Percentiles rank a stretch among this genome's conserved stretches.
These are phyloP conservation scores for Magallana angulata DNA, from an alignment of 1,140 invertebrate genomes.

Conservation along the genomic window DNA sequence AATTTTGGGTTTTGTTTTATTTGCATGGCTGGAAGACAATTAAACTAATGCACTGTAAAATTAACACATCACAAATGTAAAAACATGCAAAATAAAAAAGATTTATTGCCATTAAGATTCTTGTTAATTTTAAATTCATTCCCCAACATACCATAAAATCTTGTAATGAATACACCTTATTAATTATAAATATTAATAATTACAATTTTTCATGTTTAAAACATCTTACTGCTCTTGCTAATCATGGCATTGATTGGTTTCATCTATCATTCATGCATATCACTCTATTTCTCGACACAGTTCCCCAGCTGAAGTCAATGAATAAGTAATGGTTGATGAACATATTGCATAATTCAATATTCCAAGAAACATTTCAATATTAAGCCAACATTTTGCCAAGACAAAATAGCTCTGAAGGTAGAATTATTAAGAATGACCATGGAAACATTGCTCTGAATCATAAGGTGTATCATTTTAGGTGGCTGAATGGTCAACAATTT, in stretches of 20 bases:
- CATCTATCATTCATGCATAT: conserved; percentile 5
- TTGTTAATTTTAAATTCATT: background rate
- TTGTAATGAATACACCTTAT: background rate
- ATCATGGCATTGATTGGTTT: background rate
- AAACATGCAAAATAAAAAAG: background rate
- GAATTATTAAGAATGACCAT: background rate
- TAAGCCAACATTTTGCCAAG: background rate
- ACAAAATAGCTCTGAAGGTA: background rate
- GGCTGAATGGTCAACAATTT: too few relatives aligned
- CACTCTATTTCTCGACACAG: background rate
- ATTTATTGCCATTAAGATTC: background rate
- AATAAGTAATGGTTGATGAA: background rate
- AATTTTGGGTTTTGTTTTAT: too few relatives aligned
- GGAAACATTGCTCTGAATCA: too few relatives aligned
- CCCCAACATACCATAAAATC: background rate
- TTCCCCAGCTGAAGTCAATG: background rate
- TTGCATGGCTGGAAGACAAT: too few relatives aligned
- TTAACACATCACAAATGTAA: background rate
- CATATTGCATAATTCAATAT: conserved; percentile 9
- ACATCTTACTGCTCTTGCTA: background rate
- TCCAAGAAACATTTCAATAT: background rate
- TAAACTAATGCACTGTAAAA: too few relatives aligned
- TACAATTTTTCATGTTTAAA: conserved; percentile 14
- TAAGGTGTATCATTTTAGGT: too few relatives aligned
- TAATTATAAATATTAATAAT: background rate